Evolutionary conservation across 2,113 vertebrate species (phyloP).

Genomic region (Bungarus multicinctus): DNA sequence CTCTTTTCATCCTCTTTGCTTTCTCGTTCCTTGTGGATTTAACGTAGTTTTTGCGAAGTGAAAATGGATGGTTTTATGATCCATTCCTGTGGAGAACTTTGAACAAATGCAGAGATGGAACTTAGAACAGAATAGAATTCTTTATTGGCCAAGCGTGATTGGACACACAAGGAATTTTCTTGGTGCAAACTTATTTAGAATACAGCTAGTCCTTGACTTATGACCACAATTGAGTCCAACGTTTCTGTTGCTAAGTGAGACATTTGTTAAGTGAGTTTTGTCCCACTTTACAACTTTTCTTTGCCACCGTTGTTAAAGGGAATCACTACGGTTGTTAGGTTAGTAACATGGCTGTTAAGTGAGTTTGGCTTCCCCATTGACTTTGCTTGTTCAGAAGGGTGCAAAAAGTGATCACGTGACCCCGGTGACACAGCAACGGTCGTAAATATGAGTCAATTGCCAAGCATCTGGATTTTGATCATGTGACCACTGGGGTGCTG

Average conservation of each 20-base stretch:
- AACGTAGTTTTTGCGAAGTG: constrained; percentile 49
- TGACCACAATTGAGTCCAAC: background rate
- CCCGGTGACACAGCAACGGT: background rate
- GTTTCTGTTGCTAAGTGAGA: background rate
- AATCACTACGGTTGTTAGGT: background rate
- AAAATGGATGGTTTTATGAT: constrained; percentile 28
- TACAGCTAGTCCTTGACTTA: background rate
- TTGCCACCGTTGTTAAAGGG: background rate
- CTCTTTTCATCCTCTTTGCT: background rate
- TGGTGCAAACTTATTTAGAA: no score
- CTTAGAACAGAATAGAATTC: rapidly evolving
- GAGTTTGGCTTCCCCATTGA: background rate
- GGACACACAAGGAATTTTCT: no score
- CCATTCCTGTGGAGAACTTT: background rate
- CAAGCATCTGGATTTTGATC: background rate
- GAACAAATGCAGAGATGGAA: background rate
- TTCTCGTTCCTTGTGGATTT: background rate
- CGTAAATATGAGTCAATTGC: background rate
- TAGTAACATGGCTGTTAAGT: background rate
- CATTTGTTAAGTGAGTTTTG: background rate
- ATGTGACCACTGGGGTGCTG: background rate
- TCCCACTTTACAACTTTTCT: background rate
- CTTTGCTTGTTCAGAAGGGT: background rate
- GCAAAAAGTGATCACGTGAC: background rate
- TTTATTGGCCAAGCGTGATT: no score